Percentiles rank a stretch among this genome's conserved stretches.
Conservation (phyloP, 1,140 invertebrate genomes). For the Anagrus nilaparvatae region DNA sequence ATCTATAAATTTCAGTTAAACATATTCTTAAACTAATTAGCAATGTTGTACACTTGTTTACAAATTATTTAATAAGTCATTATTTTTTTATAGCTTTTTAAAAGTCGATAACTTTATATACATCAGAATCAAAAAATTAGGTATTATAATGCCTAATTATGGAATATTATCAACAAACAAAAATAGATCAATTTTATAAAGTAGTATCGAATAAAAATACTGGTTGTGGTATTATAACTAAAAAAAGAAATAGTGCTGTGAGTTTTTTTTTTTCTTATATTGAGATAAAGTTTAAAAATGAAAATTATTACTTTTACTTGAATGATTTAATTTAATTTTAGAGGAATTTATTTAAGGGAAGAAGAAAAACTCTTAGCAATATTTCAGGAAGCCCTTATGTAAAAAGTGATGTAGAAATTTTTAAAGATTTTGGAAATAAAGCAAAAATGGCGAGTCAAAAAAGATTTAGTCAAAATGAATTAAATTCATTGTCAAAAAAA, state of each 20-base stretch:
- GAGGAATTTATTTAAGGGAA: not conserved
- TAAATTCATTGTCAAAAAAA: conserved; percentile 5
- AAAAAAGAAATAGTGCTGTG: too few relatives aligned
- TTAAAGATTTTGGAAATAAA: not conserved
- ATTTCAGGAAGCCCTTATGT: not conserved
- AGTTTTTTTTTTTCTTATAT: too few relatives aligned
- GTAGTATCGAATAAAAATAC: conserved; percentile 3
- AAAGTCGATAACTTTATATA: too few relatives aligned
- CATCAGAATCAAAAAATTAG: too few relatives aligned
- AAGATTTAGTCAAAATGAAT: not conserved
- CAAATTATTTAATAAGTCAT: too few relatives aligned
- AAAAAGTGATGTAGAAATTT: conserved; percentile 6
- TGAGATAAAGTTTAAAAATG: too few relatives aligned
- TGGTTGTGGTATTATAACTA: not conserved
- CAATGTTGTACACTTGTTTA: too few relatives aligned
- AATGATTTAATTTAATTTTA: not conserved
- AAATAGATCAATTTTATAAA: conserved; percentile 9
- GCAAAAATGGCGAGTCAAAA: not conserved
- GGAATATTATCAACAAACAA: conserved; percentile 2
- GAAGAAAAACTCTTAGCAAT: not conserved
- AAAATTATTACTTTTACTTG: not conserved
- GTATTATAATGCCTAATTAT: too few relatives aligned
- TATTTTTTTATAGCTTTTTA: too few relatives aligned
- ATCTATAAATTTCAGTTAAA: too few relatives aligned
- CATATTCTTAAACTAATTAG: too few relatives aligned